Conservation (phyloP, 2,888 invertebrate genomes). For the Caenorhabditis macrosperma region DNA sequence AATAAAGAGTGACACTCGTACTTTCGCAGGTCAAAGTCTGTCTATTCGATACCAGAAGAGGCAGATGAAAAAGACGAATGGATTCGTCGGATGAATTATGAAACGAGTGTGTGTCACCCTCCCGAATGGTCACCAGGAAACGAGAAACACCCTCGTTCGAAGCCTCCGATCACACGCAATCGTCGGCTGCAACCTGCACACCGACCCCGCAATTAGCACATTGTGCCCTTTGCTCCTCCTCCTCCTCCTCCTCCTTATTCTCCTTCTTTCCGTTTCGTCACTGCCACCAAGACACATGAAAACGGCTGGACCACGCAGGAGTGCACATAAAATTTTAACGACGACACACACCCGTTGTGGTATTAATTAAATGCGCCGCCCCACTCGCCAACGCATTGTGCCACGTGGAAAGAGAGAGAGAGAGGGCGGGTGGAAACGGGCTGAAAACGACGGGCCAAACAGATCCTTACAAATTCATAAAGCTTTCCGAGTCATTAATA, state of each 20-base stretch:
- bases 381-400: background rate
- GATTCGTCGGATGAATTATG: constrained; percentile 36
- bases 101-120: constrained; percentile 15
- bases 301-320: background rate
- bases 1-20: background rate
- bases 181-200: background rate
- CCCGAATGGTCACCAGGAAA: constrained; percentile 35
- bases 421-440: background rate
- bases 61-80: constrained; percentile 4
- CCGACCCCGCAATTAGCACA: constrained; percentile 36
- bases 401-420: constrained; percentile 2
- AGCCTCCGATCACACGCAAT: background rate
- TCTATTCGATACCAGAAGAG: background rate
- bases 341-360: constrained; percentile 13
- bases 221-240: constrained; percentile 40
- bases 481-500: constrained; percentile 45
- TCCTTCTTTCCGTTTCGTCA: constrained; percentile 21
- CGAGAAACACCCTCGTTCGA: background rate
- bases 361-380: constrained; percentile 48
- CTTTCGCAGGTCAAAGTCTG: constrained; percentile 27
- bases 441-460: constrained; percentile 6
- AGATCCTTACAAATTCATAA: constrained; percentile 35
- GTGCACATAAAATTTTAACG: constrained; percentile 50
- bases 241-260: background rate
- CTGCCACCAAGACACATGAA: constrained; percentile 14